Conservation (phyloP, 2,888 invertebrate genomes). For the Lumbricus terrestris region DNA sequence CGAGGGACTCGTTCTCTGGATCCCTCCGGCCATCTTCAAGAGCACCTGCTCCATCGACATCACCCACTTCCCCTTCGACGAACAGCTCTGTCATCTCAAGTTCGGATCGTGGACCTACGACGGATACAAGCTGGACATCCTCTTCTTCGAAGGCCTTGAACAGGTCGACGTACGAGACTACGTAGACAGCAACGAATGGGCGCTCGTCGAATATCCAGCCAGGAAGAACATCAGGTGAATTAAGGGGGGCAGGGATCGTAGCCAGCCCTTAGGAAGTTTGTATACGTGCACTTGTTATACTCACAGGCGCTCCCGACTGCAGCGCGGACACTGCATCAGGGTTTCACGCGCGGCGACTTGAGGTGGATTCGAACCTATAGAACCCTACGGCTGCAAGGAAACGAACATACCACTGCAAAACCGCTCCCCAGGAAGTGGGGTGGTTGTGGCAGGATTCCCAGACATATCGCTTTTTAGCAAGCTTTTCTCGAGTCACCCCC, state of each 20-base stretch:
- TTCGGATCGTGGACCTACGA: constrained; percentile 59
- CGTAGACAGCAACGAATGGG: constrained; percentile 57
- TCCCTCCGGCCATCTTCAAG: constrained; percentile 56
- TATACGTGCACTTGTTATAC: no score
- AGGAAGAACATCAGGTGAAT: constrained; percentile 45
- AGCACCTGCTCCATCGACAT: constrained; percentile 58
- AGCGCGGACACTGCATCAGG: no score
- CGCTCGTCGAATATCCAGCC: constrained; percentile 49
- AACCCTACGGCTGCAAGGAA: no score
- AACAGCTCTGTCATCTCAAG: constrained; percentile 55
- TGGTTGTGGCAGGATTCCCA: no score
- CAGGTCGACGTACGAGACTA: constrained; percentile 46
- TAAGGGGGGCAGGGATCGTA: neutral
- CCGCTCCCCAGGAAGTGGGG: no score
- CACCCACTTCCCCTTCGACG: constrained; percentile 57
- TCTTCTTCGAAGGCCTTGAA: constrained; percentile 31
- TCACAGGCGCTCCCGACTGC: no score
- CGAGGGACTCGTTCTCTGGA: constrained; percentile 45
- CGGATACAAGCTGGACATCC: constrained; percentile 44
- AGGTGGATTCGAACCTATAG: no score
- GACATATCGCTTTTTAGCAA: no score
- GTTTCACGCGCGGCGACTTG: no score
- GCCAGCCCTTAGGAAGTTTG: no score
- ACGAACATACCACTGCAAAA: no score
- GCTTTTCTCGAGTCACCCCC: no score